Conservation (phyloP, 2,113 vertebrate genomes). For the Pagrus major region DNA sequence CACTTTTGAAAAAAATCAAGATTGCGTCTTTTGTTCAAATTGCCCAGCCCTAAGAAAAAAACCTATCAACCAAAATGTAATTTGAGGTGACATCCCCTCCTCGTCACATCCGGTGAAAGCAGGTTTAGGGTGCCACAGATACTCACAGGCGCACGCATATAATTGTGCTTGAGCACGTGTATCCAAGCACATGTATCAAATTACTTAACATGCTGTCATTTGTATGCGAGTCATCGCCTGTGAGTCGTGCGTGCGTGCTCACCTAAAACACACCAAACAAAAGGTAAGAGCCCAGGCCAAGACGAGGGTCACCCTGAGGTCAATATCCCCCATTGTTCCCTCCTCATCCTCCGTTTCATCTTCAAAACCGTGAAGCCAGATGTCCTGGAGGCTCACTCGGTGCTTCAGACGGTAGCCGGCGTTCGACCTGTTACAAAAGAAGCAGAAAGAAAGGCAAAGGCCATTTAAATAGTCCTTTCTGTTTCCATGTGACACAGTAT, state of each 20-base stretch:
- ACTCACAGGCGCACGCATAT: background rate
- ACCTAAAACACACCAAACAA: constrained; percentile 78
- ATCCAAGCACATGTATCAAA: background rate
- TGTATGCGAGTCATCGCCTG: background rate
- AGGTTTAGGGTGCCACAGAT: background rate
- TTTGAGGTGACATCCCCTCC: background rate
- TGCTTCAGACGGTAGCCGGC: constrained; percentile 79
- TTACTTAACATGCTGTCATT: background rate
- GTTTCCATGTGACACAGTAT: background rate
- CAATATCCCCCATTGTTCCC: constrained; percentile 29
- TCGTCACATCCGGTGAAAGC: background rate
- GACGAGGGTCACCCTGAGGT: constrained; percentile 65
- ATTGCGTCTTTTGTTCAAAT: no score
- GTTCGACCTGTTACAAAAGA: constrained; percentile 63
- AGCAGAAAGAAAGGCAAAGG: background rate
- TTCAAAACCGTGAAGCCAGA: constrained; percentile 67
- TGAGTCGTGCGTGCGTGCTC: constrained; percentile 42
- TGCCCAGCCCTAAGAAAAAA: background rate
- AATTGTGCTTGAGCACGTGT: background rate
- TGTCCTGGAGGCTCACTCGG: constrained; percentile 69
- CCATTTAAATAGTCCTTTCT: background rate
- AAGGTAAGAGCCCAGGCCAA: constrained; percentile 71
- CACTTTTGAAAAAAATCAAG: no score
- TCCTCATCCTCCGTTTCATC: constrained; percentile 56
- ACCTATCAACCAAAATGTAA: background rate